Conservation (phyloP, 2,113 vertebrate genomes). For the Grammomys surdaster region DNA sequence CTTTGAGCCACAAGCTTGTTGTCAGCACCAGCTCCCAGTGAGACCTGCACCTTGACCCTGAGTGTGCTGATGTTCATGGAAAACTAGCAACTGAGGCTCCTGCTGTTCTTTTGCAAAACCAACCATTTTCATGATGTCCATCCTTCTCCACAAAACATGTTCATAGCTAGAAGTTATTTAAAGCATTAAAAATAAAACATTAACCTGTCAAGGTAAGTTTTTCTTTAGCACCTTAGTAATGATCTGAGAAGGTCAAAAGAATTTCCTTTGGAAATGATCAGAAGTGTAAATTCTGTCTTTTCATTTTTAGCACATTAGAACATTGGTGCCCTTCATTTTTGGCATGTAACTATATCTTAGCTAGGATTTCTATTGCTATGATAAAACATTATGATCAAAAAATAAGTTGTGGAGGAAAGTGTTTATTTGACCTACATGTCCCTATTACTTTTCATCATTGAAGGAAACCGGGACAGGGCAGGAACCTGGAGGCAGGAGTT, state of each 20-base stretch:
- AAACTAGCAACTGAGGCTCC: constrained; percentile 21
- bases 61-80: neutral
- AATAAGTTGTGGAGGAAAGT: neutral
- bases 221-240: constrained; percentile 41
- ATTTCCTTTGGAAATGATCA: constrained; percentile 43
- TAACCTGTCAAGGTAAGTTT: constrained; percentile 35
- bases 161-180: constrained; percentile 39
- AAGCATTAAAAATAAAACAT: constrained; percentile 16
- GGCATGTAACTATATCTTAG: neutral
- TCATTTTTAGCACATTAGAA: constrained; percentile 3
- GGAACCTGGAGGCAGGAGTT: neutral
- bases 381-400: neutral
- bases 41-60: neutral
- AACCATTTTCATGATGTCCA: neutral
- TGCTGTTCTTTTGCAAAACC: constrained; percentile 17
- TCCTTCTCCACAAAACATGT: constrained; percentile 12
- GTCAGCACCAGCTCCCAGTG: neutral
- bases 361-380: neutral
- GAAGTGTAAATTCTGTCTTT: constrained; percentile 5
- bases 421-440: neutral
- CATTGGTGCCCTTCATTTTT: neutral
- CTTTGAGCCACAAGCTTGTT: neutral
- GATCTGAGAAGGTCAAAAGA: constrained; percentile 22
- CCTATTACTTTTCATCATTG: neutral
- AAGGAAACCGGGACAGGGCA: no score